Evolutionary conservation across 2,888 invertebrate genomes (phyloP).

Genomic region (Chaetogeoica ovagalla): DNA sequence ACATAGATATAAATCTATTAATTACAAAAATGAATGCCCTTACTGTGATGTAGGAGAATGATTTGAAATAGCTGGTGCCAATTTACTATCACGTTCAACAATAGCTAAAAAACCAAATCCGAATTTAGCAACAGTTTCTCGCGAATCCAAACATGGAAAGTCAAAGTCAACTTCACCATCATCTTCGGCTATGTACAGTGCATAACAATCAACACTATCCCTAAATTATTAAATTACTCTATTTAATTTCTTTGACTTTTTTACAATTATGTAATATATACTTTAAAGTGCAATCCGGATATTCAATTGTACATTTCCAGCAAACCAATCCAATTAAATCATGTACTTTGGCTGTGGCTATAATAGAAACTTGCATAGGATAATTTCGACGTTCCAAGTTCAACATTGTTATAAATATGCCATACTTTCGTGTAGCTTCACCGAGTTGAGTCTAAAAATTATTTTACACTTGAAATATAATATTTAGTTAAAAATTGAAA

Average conservation of each 20-base stretch:
- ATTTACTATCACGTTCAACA: conserved; percentile 65
- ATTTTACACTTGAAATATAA: conserved; percentile 35
- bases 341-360: conserved; percentile 81
- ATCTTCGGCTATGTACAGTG: conserved; percentile 92
- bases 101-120: conserved; percentile 87
- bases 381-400: conserved; percentile 79
- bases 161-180: conserved; percentile 93
- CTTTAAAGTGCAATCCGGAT: conserved; percentile 61
- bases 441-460: conserved; percentile 68
- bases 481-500: background rate
- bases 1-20: background rate
- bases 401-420: conserved; percentile 88
- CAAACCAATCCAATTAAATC: conserved; percentile 92
- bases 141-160: conserved; percentile 86
- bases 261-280: conserved; percentile 54
- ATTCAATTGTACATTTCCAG: conserved; percentile 70
- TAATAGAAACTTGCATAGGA: conserved; percentile 79
- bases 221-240: conserved; percentile 58
- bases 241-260: background rate
- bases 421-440: conserved; percentile 78
- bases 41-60: conserved; percentile 49
- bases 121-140: conserved; percentile 89
- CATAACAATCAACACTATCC: conserved; percentile 72
- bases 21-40: background rate
- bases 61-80: conserved; percentile 36